A percentile compares a stretch with the other conserved stretches of the same genome.
These are phyloP conservation scores for Ptychadena robeensis DNA, from an alignment of 2,797 vertebrate species.

Conservation along the genomic window DNA sequence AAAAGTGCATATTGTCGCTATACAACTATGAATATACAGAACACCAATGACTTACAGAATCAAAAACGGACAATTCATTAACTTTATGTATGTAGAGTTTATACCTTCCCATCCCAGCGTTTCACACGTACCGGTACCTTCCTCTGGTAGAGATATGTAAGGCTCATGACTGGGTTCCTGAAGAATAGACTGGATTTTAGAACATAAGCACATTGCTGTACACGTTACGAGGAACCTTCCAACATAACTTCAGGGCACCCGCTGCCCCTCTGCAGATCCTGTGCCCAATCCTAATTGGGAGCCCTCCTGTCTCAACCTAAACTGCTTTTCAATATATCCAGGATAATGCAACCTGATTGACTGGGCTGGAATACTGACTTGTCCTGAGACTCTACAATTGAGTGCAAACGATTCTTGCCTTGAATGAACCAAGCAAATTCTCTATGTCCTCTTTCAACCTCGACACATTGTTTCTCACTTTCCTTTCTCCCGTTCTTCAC, in stretches of 20 bases:
- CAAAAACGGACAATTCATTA: neutral
- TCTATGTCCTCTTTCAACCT: conserved; percentile 25
- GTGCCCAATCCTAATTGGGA: neutral
- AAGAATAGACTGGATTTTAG: conserved; percentile 51
- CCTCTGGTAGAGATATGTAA: neutral
- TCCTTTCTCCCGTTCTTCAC: conserved; percentile 14
- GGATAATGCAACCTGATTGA: neutral
- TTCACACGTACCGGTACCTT: neutral
- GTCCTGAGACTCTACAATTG: neutral
- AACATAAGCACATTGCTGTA: conserved; percentile 50
- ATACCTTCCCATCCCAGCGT: neutral
- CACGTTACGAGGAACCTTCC: neutral
- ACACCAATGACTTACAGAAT: neutral
- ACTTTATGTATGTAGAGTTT: neutral
- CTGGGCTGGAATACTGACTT: neutral
- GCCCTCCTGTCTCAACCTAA: neutral
- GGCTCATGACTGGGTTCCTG: conserved; percentile 6
- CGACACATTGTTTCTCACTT: conserved; percentile 16
- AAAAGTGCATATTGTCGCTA: neutral
- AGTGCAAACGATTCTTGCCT: conserved; percentile 14
- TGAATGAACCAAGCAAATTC: neutral
- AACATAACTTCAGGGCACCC: conserved; percentile 23
- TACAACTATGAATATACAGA: neutral
- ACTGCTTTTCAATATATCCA: neutral
- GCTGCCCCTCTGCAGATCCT: neutral